Percentiles rank a stretch among this genome's conserved stretches.
Evolutionary conservation across 2,888 invertebrate genomes (phyloP).

Genomic region (Erebia epiphron): DNA sequence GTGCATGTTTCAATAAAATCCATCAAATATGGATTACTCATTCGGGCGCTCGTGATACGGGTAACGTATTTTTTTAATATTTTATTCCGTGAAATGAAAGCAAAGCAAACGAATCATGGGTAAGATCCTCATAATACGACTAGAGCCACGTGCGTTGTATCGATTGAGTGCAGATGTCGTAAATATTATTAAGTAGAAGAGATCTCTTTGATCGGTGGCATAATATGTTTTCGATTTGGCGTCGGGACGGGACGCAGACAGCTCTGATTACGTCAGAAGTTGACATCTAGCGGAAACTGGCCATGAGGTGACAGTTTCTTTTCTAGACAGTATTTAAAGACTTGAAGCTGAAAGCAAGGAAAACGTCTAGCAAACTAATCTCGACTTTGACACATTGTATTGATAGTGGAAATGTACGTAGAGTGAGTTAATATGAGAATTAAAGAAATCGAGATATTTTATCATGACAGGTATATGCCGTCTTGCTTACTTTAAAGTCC

Average conservation of each 20-base stretch:
- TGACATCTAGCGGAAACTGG: conserved; percentile 66
- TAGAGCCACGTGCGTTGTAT: conserved; percentile 40
- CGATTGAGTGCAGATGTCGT: conserved; percentile 38
- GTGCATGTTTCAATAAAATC: conserved; percentile 16
- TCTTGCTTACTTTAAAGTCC: conserved; percentile 47
- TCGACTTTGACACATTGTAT: conserved; percentile 38
- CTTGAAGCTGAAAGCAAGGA: conserved; percentile 57
- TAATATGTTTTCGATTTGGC: conserved; percentile 75
- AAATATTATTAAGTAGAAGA: conserved; percentile 53
- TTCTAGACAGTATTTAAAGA: conserved; percentile 57
- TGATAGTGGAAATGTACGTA: conserved; percentile 36
- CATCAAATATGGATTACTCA: conserved; percentile 19
- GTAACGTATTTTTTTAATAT: neutral
- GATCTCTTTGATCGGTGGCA: conserved; percentile 73
- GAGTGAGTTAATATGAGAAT: conserved; percentile 33
- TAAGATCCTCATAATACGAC: conserved; percentile 33
- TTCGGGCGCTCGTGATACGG: neutral
- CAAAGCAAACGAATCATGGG: conserved; percentile 18
- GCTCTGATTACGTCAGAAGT: conserved; percentile 64
- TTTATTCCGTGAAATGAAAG: conserved; percentile 1
- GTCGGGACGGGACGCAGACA: conserved; percentile 67
- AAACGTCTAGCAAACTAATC: conserved; percentile 49
- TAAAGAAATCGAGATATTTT: conserved; percentile 36
- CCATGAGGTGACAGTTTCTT: conserved; percentile 59
- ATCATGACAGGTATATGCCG: conserved; percentile 48